Conservation (phyloP, 2,797 vertebrate species). For the Thamnophis elegans region DNA sequence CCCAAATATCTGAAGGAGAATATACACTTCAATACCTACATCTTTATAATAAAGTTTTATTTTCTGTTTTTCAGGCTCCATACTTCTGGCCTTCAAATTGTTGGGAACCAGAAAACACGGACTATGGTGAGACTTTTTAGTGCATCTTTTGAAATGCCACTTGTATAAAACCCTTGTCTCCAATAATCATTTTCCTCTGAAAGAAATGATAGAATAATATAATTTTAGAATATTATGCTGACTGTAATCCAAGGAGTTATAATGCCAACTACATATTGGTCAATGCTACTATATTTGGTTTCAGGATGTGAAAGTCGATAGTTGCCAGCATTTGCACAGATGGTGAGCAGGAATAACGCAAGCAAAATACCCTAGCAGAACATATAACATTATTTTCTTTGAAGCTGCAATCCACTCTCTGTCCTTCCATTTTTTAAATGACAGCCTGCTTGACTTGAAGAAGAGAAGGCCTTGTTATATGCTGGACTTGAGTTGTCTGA, state of each 20-base stretch:
- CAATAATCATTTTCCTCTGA: not conserved
- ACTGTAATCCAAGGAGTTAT: not conserved
- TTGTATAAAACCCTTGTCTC: not conserved
- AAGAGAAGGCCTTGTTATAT: not conserved
- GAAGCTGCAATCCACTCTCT: not conserved
- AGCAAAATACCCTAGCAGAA: not conserved
- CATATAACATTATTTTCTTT: not conserved
- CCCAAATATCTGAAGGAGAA: not conserved
- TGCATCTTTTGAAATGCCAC: conserved; percentile 1
- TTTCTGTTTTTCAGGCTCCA: conserved; percentile 80
- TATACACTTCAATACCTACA: not conserved
- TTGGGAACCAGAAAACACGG: conserved; percentile 97
- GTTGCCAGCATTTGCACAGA: not conserved
- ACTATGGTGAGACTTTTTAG: conserved; percentile 83
- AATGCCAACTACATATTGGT: not conserved
- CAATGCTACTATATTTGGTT: not conserved
- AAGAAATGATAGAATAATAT: not conserved
- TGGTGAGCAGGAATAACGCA: not conserved
- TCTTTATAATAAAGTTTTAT: not conserved
- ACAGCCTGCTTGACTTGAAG: not conserved
- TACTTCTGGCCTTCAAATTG: conserved; percentile 97
- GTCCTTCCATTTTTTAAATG: not conserved
- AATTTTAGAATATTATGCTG: not conserved
- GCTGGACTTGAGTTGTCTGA: not conserved
- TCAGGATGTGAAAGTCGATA: not conserved